A percentile compares a stretch with the other conserved stretches of the same genome.
Evolutionary conservation across 1,140 invertebrate species (phyloP).

Genomic region (Branchinecta lindahli): DNA sequence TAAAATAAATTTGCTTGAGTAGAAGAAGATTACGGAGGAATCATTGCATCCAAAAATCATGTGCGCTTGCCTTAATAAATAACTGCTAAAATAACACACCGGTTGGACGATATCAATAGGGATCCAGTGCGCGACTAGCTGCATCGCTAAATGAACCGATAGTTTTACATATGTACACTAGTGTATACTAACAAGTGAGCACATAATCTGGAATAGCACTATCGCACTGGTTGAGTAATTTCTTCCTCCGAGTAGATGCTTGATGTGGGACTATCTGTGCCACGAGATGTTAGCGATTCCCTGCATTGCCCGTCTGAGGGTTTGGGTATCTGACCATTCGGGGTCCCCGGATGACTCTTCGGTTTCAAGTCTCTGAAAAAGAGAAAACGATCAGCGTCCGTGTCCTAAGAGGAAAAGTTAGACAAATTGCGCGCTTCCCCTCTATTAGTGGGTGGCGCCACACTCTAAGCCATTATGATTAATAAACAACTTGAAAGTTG

Average conservation of each 20-base stretch:
- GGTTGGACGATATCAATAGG: no score
- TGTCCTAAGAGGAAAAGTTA: neutral
- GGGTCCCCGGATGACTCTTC: slow-evolving; percentile 11
- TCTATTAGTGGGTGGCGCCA: neutral
- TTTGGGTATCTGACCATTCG: slow-evolving; percentile 14
- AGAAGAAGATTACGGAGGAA: no score
- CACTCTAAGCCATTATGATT: neutral
- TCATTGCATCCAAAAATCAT: no score
- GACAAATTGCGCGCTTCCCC: neutral
- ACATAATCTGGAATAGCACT: neutral
- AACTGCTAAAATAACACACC: no score
- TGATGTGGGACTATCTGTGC: slow-evolving; percentile 11
- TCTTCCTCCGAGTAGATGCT: slow-evolving; percentile 14
- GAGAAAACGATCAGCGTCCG: neutral
- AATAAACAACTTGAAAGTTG: neutral
- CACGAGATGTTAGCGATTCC: slow-evolving; percentile 18
- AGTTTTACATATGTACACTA: no score
- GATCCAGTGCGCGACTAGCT: no score
- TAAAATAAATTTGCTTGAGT: no score
- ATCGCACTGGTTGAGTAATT: slow-evolving; percentile 10
- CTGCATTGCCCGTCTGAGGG: slow-evolving; percentile 15
- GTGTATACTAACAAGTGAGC: no score
- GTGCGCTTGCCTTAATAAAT: no score
- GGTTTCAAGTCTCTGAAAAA: slow-evolving; percentile 17
- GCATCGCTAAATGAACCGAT: no score